Conservation (phyloP, 1,140 invertebrate genomes). For the Ips nitidus region DNA sequence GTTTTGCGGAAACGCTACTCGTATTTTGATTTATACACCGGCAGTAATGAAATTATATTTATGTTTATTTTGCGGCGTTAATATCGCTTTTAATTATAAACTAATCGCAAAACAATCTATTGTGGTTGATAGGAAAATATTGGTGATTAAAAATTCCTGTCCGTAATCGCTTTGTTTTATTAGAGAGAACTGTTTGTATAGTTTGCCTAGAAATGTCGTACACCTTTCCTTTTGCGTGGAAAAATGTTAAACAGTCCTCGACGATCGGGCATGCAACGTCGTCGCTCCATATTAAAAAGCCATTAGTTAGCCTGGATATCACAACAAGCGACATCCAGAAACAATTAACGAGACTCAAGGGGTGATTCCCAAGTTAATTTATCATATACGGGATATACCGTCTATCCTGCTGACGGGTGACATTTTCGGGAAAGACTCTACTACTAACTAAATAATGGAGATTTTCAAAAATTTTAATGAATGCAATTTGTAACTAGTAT, state of each 20-base stretch:
- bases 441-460: not conserved
- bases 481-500: too few relatives aligned
- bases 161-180: too few relatives aligned
- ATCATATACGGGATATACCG: slow-evolving; percentile 22
- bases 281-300: slow-evolving; percentile 17
- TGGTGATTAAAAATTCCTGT: too few relatives aligned
- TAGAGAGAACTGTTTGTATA: too few relatives aligned
- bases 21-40: not conserved
- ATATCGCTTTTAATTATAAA: slow-evolving; percentile 6
- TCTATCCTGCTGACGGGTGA: slow-evolving; percentile 17
- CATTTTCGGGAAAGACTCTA: slow-evolving; percentile 5
- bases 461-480: not conserved
- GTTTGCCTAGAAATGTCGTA: too few relatives aligned
- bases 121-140: not conserved
- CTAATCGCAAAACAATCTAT: not conserved
- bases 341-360: slow-evolving; percentile 25
- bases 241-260: too few relatives aligned
- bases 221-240: too few relatives aligned
- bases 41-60: slow-evolving; percentile 4
- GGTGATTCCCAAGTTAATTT: slow-evolving; percentile 13
- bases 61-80: not conserved
- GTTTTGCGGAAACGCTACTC: not conserved
- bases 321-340: slow-evolving; percentile 22
- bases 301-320: slow-evolving; percentile 18
- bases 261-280: too few relatives aligned